Evolutionary conservation across 2,113 vertebrate genomes (phyloP).

Genomic region (Halichoeres trimaculatus): DNA sequence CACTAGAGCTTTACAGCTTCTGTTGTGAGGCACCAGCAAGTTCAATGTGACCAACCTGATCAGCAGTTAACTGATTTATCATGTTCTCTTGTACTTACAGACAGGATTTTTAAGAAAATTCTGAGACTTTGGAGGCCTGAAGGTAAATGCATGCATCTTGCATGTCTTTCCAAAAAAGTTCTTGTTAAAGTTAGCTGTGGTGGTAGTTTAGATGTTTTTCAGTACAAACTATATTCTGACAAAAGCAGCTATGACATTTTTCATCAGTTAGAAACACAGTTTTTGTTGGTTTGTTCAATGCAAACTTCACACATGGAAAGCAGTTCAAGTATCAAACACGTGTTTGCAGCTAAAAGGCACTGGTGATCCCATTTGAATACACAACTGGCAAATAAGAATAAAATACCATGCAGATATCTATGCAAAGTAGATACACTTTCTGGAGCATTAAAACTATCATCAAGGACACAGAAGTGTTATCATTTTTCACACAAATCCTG

Average conservation of each 20-base stretch:
- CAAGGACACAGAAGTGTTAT: not conserved
- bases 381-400: conserved; percentile 39
- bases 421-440: conserved; percentile 7
- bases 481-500: not conserved
- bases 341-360: conserved; percentile 71
- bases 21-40: conserved; percentile 71
- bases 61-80: not conserved
- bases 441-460: not conserved
- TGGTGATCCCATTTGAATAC: conserved; percentile 50
- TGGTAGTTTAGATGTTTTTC: not conserved
- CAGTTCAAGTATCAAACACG: conserved; percentile 54
- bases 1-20: conserved; percentile 54
- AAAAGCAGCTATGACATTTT: not conserved
- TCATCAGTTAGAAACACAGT: conserved; percentile 29
- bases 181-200: not conserved
- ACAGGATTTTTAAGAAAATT: not conserved
- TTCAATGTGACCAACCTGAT: conserved; percentile 47
- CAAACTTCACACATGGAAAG: conserved; percentile 8
- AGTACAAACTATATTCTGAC: not conserved
- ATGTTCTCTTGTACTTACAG: conserved; percentile 5
- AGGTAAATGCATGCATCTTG: not conserved
- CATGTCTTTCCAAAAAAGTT: conserved; percentile 12
- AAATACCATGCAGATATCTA: conserved; percentile 44
- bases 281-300: conserved; percentile 24
- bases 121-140: not conserved